Evolutionary conservation across 2,888 invertebrate genomes (phyloP), one percentile per base, ranked within the genome.

Genomic region (Carterocephalus palaemon): DNA sequence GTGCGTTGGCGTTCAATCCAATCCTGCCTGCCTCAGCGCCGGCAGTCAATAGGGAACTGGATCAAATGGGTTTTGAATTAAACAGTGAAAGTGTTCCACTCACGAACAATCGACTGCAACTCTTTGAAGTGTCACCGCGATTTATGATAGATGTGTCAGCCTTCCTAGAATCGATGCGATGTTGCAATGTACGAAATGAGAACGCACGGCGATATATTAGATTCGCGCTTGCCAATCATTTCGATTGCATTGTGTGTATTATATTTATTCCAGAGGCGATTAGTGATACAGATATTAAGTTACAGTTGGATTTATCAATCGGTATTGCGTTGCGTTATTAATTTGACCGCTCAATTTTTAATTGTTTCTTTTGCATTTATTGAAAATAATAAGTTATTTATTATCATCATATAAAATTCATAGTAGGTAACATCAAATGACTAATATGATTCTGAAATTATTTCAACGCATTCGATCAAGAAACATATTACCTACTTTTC

Each of bases 81-180:
- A 60, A 66, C 69, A 67, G 84, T 74, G 85, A 85, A 85, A 85
- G 85, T 81, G 80, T 71, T 75, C 72, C 68, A 75, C 72, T 77
- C 69, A 54, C 61, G 69, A 75, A 82, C 82, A 80, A 80, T 79
- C 72, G 72, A 77, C 70, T 70, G 70, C 68, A 62, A 62, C 68
- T 74, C 72, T 75, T 70, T 73, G 66, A 74, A 70, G 71, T 83
- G 83, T 81, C 81, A 76, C 76, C 67, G 62, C 66, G 70, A 70
- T 63, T 49, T 67, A 71, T 75, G 71, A 77, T 69, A 73, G 64
- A 78, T 75, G 68, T 69, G 62, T 51, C 54, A 62, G 62, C 62
- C 67, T 73, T 67, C 70, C 66, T 67, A 67, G 66, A 68, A 33
- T 4, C 19, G 32, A 19, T 41, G 5, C 19, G 32, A 19, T 41